Base-by-base conservation (phyloP, 2,113 vertebrate genomes). In the Chascanopsetta lugubris region DNA sequence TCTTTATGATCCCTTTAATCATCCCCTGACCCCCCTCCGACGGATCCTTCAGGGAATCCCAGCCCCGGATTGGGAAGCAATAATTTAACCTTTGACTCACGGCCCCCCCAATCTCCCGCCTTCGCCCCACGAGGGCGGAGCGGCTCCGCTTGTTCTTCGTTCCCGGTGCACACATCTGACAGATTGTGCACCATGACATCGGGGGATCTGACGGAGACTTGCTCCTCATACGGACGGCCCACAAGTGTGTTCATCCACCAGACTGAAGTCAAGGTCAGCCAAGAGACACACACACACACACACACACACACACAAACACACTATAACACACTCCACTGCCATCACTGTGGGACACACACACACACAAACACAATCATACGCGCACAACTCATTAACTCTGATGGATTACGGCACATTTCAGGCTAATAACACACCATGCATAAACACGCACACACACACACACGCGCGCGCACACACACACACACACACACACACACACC, bases 191-290 rank as follows among this genome's bases (percentile, higher is more conserved):
- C 15, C 50, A 70, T 60, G 72, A 80, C 88, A 87, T 87, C 84
- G 79, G 85, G 79, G 62, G 51, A 73, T 78, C 73, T 77, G 72
- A 80, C 62, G 80, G 82, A 77, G 74, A 24, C 82, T 69, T 66
- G 72, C 65, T 65, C 75, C 65, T 80, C 60, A 57, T 83, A 61
- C 79, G 80, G 70, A 75, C n/a, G 17, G 56, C 59, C 61, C 72
- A 24, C 5, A 48, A 82, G 54, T 48, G 61, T 34, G 42, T 60
- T 78, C 51, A 2, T 67, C 68, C 65, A 69, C 82, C 82, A 86
- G 74, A 69, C 75, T 70, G 62, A 65, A 75, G 80, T 77, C 85
- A 90, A 88, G 87, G 87, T 89, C 79, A 81, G 75, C 82, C 70
- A 84, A 68, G 63, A 77, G 67, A 81, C 69, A 51, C 26, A 25